Conservation (phyloP, 2,113 vertebrate species). For the Pachyramphus minor region DNA sequence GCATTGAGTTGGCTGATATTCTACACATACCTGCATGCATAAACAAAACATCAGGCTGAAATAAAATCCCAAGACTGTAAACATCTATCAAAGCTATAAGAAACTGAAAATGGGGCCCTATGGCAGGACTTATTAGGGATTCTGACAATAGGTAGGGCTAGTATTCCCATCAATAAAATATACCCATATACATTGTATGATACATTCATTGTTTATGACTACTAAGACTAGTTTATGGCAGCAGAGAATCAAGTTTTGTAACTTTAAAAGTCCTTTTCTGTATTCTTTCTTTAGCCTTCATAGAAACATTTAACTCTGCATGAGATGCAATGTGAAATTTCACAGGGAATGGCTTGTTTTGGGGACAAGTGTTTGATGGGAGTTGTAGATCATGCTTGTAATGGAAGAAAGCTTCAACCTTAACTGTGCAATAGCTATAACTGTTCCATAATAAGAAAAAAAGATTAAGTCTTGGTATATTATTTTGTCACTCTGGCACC, state of each 20-base stretch:
- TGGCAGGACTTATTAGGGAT: neutral
- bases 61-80: neutral
- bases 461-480: neutral
- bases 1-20: neutral
- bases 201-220: neutral
- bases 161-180: neutral
- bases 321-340: conserved; percentile 3
- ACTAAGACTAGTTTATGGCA: neutral
- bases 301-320: neutral
- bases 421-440: conserved; percentile 18
- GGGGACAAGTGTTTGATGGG: neutral
- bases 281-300: neutral
- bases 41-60: neutral
- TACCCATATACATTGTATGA: neutral
- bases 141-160: neutral
- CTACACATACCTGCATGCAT: neutral
- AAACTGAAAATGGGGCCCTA: neutral
- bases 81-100: neutral
- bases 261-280: neutral
- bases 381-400: neutral
- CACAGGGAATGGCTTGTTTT: neutral
- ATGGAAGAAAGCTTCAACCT: neutral
- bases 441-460: conserved; percentile 1
- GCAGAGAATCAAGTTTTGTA: neutral
- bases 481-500: neutral